These are phyloP conservation scores for Heliconius nattereri DNA, from an alignment of 1,140 invertebrate species.

Conservation along the genomic window DNA sequence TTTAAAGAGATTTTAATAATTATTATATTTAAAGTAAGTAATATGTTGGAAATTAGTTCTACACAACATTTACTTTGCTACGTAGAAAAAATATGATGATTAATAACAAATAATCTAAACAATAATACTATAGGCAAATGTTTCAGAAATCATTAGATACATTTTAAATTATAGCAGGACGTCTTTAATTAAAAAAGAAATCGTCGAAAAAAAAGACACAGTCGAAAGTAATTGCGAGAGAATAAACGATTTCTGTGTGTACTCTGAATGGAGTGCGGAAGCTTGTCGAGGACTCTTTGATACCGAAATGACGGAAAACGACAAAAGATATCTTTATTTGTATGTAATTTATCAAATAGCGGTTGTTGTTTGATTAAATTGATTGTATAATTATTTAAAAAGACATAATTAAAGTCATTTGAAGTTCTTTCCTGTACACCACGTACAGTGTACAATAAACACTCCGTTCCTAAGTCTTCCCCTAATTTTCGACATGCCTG, in stretches of 20 bases:
- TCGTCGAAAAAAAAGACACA: neutral
- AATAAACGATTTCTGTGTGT: neutral
- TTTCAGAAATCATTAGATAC: neutral
- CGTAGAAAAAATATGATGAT: no score
- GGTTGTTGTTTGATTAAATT: neutral
- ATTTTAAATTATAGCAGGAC: neutral
- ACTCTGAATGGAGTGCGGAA: neutral
- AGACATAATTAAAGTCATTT: no score
- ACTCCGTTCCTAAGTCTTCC: no score
- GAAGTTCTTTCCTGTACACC: no score
- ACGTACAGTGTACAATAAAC: no score
- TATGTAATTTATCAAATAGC: neutral
- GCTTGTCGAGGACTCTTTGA: neutral
- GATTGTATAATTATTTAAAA: no score
- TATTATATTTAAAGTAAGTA: no score
- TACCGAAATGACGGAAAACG: neutral
- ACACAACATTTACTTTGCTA: no score
- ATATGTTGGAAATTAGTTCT: no score
- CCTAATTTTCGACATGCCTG: no score
- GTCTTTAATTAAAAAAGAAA: neutral
- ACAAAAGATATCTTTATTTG: constrained; percentile 1
- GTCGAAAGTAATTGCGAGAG: neutral
- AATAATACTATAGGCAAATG: neutral
- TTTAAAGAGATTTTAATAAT: no score
- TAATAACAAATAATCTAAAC: no score